These are phyloP conservation scores for Gorsachius goisagi DNA, from an alignment of 2,113 vertebrate genomes.

Conservation along the genomic window DNA sequence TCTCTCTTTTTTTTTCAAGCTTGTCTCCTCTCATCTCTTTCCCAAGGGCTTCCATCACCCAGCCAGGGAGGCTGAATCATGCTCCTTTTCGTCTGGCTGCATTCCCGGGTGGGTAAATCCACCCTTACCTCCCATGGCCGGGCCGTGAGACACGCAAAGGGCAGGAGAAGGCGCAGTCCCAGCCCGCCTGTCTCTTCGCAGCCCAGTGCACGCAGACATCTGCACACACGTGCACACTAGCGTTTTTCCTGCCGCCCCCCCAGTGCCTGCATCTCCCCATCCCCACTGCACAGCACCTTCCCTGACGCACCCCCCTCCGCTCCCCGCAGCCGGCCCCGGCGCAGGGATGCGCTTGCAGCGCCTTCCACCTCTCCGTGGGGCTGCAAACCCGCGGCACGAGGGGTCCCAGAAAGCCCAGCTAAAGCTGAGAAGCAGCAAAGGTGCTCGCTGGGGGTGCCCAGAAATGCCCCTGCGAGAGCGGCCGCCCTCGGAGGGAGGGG, in stretches of 20 bases:
- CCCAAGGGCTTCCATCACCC: background rate
- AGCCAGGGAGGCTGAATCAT: background rate
- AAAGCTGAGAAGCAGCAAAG: fast-evolving
- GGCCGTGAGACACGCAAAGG: fast-evolving
- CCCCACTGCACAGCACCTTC: background rate
- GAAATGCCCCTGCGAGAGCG: fast-evolving
- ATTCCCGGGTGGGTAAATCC: background rate
- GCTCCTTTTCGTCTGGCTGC: background rate
- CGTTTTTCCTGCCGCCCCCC: background rate
- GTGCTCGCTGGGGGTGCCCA: background rate
- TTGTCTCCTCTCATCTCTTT: background rate
- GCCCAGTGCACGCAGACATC: background rate
- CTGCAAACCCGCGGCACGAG: fast-evolving
- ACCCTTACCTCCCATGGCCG: background rate
- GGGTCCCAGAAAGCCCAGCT: background rate
- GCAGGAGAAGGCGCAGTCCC: background rate
- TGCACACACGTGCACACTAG: background rate
- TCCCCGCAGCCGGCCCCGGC: background rate
- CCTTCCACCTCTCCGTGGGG: background rate
- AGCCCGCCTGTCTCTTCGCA: background rate
- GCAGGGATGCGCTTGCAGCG: background rate
- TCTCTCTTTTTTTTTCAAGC: too few relatives aligned
- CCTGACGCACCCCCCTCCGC: background rate
- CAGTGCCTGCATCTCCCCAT: background rate
- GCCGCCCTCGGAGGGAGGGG: fast-evolving